Percentiles rank a stretch among this genome's conserved stretches.
phyloP scores from a whole-genome alignment of 2,113 vertebrate genomes.

The Neolamprologus sp. region DNA sequence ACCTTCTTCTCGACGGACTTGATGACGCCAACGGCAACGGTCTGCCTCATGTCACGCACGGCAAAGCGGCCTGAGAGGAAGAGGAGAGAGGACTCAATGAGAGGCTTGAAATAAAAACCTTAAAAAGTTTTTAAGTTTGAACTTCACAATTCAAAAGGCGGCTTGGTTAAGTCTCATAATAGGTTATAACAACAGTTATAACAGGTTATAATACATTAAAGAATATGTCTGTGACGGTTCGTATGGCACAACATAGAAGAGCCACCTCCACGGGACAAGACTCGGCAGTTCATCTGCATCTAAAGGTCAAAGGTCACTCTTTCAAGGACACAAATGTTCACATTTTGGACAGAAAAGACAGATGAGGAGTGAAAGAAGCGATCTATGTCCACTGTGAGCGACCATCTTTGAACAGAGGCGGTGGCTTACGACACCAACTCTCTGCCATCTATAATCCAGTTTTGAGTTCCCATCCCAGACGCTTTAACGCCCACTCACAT shows the following conservation, averaged over 20 bases:
- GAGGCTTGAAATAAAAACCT: not conserved
- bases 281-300: rapidly evolving
- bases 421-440: rapidly evolving
- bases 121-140: not conserved
- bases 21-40: conserved; percentile 76
- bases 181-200: not conserved
- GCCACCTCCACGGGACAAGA: not conserved
- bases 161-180: not conserved
- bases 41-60: conserved; percentile 76
- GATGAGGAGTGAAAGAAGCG: rapidly evolving
- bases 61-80: conserved; percentile 65
- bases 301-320: not conserved
- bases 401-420: not conserved
- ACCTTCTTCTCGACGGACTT: conserved; percentile 74
- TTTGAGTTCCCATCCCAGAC: not conserved
- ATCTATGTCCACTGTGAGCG: not conserved
- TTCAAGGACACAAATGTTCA: rapidly evolving
- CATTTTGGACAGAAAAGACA: rapidly evolving
- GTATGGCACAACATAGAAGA: not conserved
- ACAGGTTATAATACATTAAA: not conserved
- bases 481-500: rapidly evolving
- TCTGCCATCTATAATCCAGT: not conserved
- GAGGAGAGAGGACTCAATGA: not conserved
- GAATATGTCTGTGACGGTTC: not conserved
- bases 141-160: not conserved